These are phyloP conservation scores for Microplitis manilae DNA, from an alignment of 2,888 invertebrate genomes.

Conservation along the genomic window DNA sequence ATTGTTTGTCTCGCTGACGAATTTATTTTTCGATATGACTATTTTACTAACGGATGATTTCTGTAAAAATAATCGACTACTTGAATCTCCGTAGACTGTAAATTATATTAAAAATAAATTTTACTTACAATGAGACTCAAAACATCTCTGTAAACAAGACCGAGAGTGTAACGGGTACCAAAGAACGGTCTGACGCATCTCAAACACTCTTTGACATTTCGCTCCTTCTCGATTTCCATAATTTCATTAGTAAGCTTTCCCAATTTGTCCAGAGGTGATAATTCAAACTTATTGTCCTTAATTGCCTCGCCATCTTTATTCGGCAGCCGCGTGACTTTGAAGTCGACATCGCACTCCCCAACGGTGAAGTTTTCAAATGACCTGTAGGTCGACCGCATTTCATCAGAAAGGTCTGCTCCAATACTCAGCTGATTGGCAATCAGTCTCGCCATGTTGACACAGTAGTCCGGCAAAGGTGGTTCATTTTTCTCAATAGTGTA, in stretches of 20 bases:
- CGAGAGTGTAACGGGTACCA: slow-evolving; percentile 51
- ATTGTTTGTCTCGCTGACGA: slow-evolving; percentile 55
- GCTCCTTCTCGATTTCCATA: slow-evolving; percentile 49
- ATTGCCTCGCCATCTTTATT: slow-evolving; percentile 4
- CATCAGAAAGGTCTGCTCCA: slow-evolving; percentile 49
- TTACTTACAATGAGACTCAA: slow-evolving; percentile 53
- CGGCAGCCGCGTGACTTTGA: slow-evolving; percentile 44
- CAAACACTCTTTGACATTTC: slow-evolving; percentile 50
- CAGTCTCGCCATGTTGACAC: slow-evolving; percentile 53
- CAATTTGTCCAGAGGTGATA: slow-evolving; percentile 48
- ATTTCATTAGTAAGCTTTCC: slow-evolving; percentile 47
- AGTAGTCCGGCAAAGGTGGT: slow-evolving; percentile 42
- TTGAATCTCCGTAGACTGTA: background rate
- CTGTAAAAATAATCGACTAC: slow-evolving; percentile 40
- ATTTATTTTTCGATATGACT: slow-evolving; percentile 47
- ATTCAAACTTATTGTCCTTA: slow-evolving; percentile 16
- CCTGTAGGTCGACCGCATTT: slow-evolving; percentile 38
- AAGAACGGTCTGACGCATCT: slow-evolving; percentile 50
- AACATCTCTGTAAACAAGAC: slow-evolving; percentile 49
- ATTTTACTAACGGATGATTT: slow-evolving; percentile 53
- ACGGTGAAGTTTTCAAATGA: slow-evolving; percentile 53
- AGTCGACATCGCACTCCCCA: slow-evolving; percentile 54
- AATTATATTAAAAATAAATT: background rate
- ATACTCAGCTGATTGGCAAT: slow-evolving; percentile 55
- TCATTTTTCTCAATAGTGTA: slow-evolving; percentile 49